Evolutionary conservation across 2,888 invertebrate species (phyloP).

Genomic region (Cosmia pyralina): DNA sequence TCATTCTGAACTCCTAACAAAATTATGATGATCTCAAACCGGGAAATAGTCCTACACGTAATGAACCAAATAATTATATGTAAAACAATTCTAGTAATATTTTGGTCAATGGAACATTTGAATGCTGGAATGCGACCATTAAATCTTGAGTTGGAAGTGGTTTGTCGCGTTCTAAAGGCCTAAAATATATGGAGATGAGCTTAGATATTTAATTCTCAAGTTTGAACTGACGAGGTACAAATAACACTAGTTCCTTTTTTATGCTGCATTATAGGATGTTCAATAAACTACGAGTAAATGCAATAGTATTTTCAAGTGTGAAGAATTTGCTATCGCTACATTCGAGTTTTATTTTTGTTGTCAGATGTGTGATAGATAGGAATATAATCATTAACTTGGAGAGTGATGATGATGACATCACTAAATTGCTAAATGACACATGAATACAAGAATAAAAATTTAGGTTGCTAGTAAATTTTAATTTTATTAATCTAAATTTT

Average conservation of each 20-base stretch:
- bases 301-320: background rate
- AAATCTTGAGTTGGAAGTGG: slow-evolving; percentile 13
- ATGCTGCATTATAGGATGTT: slow-evolving; percentile 2
- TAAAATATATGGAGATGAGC: slow-evolving; percentile 41
- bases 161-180: slow-evolving; percentile 3
- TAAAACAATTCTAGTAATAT: slow-evolving; percentile 18
- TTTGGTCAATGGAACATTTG: slow-evolving; percentile 20
- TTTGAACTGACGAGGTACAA: slow-evolving; percentile 1
- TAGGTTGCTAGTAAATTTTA: too few species aligned
- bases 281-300: background rate
- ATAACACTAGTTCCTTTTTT: slow-evolving; percentile 1
- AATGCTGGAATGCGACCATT: slow-evolving; percentile 33
- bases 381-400: slow-evolving; percentile 12
- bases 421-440: slow-evolving; percentile 21
- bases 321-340: background rate
- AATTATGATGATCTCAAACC: slow-evolving; percentile 1
- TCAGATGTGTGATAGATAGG: background rate
- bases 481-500: too few species aligned
- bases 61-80: slow-evolving; percentile 21
- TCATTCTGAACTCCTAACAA: background rate
- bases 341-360: background rate
- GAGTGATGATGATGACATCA: slow-evolving; percentile 3
- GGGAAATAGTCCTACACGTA: background rate
- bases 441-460: slow-evolving; percentile 2
- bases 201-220: slow-evolving; percentile 19